A percentile compares a stretch with the other conserved stretches of the same genome.
These are phyloP conservation scores for Mycalesis mineus DNA, from an alignment of 2,888 invertebrate genomes.

Conservation along the genomic window DNA sequence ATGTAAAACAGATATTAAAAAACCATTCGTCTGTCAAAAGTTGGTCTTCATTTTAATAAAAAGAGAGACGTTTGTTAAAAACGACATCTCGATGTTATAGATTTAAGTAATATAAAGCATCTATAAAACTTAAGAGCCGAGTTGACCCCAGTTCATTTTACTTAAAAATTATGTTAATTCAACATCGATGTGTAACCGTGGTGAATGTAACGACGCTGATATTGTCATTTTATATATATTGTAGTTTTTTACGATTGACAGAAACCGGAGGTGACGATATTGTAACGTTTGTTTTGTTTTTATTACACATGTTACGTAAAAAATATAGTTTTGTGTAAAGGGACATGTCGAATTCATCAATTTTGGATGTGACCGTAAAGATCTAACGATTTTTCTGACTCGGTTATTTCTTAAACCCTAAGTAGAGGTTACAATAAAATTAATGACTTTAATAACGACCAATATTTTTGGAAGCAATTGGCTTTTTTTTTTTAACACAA, in stretches of 20 bases:
- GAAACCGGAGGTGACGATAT: slow-evolving; percentile 14
- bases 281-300: slow-evolving; percentile 9
- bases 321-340: not conserved
- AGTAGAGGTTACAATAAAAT: too few relatives aligned
- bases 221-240: slow-evolving; percentile 23
- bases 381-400: not conserved
- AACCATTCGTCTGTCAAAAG: too few relatives aligned
- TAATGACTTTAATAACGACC: too few relatives aligned
- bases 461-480: too few relatives aligned
- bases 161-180: slow-evolving; percentile 22
- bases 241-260: slow-evolving; percentile 11
- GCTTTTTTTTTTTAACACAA: too few relatives aligned
- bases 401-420: too few relatives aligned
- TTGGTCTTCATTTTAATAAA: too few relatives aligned
- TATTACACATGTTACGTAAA: not conserved
- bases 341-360: not conserved
- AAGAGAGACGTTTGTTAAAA: not conserved
- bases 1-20: too few relatives aligned
- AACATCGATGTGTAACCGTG: slow-evolving; percentile 11
- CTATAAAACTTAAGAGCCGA: slow-evolving; percentile 9
- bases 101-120: slow-evolving; percentile 2
- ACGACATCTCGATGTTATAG: not conserved
- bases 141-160: slow-evolving; percentile 8
- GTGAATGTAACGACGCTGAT: slow-evolving; percentile 10
- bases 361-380: not conserved